Percentiles rank a stretch among this genome's conserved stretches.
Conservation (phyloP, 2,797 vertebrate species). For the Enteromius mattozi region DNA sequence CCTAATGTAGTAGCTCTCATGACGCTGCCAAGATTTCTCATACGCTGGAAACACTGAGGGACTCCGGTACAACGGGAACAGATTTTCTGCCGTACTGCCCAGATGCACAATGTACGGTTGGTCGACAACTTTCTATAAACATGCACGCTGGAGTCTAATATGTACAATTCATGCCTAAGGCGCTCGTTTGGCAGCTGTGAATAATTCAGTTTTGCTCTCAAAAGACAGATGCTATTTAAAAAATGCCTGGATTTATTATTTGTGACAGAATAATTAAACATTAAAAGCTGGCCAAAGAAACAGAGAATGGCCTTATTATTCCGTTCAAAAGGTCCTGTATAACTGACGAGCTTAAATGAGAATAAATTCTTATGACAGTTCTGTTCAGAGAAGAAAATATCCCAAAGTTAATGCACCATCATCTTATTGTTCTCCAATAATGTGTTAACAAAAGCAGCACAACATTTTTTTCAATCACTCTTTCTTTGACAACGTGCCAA, state of each 20-base stretch:
- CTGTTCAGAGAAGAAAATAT: neutral
- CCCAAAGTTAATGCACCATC: neutral
- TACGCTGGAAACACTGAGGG: neutral
- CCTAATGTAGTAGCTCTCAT: conserved; percentile 16
- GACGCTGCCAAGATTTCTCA: conserved; percentile 1
- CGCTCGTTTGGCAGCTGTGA: conserved; percentile 41
- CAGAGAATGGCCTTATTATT: conserved; percentile 9
- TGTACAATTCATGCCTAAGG: conserved; percentile 26
- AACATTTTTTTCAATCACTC: neutral
- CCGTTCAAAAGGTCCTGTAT: conserved; percentile 9
- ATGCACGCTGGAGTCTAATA: conserved; percentile 4
- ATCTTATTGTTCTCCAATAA: neutral
- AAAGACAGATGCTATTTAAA: conserved; percentile 46
- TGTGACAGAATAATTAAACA: conserved; percentile 83
- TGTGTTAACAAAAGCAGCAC: neutral
- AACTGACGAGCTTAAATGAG: conserved; percentile 24
- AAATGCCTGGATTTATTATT: conserved; percentile 35
- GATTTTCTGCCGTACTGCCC: conserved; percentile 9
- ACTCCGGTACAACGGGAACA: conserved; percentile 5
- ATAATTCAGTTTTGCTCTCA: conserved; percentile 44
- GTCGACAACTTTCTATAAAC: conserved; percentile 39
- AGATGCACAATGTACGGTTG: conserved; percentile 34
- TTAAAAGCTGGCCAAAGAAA: conserved; percentile 62
- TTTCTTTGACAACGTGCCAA: neutral
- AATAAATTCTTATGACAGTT: conserved; percentile 31